A percentile compares a stretch with the other conserved stretches of the same genome.
Conservation (phyloP, 1,140 invertebrate genomes). For the Coenobita brevimanus region DNA sequence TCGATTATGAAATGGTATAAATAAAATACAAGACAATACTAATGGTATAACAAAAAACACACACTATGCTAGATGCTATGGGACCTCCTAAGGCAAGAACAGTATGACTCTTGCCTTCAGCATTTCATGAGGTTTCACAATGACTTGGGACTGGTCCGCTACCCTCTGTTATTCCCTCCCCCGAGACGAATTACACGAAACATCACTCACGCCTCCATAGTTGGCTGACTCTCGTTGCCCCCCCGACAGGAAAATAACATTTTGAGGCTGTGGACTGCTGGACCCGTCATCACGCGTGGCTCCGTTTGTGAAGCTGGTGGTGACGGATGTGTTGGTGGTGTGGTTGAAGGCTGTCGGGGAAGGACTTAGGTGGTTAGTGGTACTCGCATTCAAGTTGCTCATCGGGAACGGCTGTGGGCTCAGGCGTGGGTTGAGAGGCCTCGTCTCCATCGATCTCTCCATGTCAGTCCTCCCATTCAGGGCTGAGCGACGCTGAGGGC, state of each 20-base stretch:
- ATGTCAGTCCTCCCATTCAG: constrained; percentile 42
- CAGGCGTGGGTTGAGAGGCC: constrained; percentile 19
- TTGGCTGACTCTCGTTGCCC: background rate
- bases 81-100: too few species aligned
- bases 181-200: background rate
- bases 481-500: constrained; percentile 14
- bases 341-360: background rate
- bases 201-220: background rate
- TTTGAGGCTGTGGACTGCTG: background rate
- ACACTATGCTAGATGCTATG: too few species aligned
- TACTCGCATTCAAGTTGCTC: constrained; percentile 33
- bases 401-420: constrained; percentile 31
- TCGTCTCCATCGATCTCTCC: too few species aligned
- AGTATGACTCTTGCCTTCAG: too few species aligned
- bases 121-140: background rate
- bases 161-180: background rate
- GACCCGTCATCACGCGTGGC: constrained; percentile 27
- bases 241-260: background rate
- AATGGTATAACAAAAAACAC: too few species aligned
- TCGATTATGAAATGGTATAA: too few species aligned
- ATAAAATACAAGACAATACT: too few species aligned
- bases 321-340: background rate
- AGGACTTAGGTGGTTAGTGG: constrained; percentile 9
- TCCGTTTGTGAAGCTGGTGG: constrained; percentile 47
- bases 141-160: background rate